A percentile compares a stretch with the other conserved stretches of the same genome.
Evolutionary conservation across 2,888 invertebrate species (phyloP).

Genomic region (Phyllotreta striolata): DNA sequence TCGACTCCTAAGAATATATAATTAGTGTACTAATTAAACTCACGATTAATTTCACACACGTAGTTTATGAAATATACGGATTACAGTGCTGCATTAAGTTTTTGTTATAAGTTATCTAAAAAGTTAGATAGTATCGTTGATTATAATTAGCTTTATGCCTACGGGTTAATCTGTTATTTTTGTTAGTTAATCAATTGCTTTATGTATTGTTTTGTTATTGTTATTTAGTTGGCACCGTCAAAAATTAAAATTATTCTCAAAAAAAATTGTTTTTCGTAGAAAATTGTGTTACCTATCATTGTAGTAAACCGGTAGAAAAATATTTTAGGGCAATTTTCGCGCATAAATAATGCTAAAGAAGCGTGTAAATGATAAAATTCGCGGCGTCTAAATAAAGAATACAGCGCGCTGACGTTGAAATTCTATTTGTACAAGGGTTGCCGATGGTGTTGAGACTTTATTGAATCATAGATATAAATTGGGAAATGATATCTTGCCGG

Average conservation of each 20-base stretch:
- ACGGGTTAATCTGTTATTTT: slow-evolving; percentile 14
- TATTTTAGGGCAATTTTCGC: too few relatives aligned
- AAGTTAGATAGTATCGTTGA: slow-evolving; percentile 1
- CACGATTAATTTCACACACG: too few relatives aligned
- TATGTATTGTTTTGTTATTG: slow-evolving; percentile 3
- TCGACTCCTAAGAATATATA: too few relatives aligned
- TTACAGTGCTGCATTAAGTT: background rate
- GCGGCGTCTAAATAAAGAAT: background rate
- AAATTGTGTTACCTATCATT: too few relatives aligned
- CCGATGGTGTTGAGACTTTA: slow-evolving; percentile 60
- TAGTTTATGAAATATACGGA: too few relatives aligned
- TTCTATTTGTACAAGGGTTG: slow-evolving; percentile 56
- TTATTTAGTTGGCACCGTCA: slow-evolving; percentile 12
- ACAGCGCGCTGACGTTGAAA: slow-evolving; percentile 28
- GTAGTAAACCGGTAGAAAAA: too few relatives aligned
- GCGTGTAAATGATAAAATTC: background rate
- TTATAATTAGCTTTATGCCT: slow-evolving; percentile 10
- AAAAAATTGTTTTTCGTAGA: too few relatives aligned
- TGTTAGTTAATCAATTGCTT: background rate
- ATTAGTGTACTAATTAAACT: too few relatives aligned
- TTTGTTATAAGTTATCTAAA: too few relatives aligned
- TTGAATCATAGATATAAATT: slow-evolving; percentile 59
- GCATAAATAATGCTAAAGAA: too few relatives aligned
- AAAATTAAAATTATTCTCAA: too few relatives aligned
- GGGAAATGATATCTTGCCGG: slow-evolving; percentile 58